These are phyloP conservation scores for Sphyrna mokarran DNA, from an alignment of 2,113 vertebrate genomes.

Conservation along the genomic window DNA sequence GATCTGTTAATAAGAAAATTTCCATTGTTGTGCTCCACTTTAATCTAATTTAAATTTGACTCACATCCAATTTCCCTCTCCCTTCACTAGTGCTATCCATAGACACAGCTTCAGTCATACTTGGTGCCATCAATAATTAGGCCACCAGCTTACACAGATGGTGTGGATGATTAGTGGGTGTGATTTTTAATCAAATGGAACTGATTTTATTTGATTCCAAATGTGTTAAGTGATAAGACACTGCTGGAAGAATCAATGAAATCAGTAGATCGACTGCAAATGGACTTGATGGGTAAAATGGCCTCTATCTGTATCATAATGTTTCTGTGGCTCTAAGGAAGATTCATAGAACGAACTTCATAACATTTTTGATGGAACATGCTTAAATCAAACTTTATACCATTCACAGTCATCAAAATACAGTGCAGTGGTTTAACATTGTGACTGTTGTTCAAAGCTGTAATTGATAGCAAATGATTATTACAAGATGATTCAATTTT, in stretches of 20 bases:
- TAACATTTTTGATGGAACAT: neutral
- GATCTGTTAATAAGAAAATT: neutral
- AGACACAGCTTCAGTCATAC: neutral
- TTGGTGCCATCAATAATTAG: neutral
- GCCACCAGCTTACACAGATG: neutral
- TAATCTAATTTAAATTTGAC: neutral
- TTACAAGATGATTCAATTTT: neutral
- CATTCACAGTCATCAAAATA: neutral
- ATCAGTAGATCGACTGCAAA: too few species aligned
- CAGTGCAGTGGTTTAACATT: neutral
- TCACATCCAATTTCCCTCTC: neutral
- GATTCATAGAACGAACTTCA: neutral
- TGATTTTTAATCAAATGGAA: neutral
- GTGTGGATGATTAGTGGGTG: neutral
- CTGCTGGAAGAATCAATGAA: neutral
- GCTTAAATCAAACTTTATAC: neutral
- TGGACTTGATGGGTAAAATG: too few species aligned
- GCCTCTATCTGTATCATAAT: too few species aligned
- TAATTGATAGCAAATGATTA: neutral
- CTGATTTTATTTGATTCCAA: neutral
- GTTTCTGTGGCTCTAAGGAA: too few species aligned
- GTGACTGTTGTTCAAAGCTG: neutral
- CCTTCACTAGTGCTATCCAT: neutral
- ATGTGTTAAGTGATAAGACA: neutral
- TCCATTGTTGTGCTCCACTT: neutral